phyloP scores from a whole-genome alignment of 2,797 vertebrate genomes.

The Myoxocephalus aenaeus region DNA sequence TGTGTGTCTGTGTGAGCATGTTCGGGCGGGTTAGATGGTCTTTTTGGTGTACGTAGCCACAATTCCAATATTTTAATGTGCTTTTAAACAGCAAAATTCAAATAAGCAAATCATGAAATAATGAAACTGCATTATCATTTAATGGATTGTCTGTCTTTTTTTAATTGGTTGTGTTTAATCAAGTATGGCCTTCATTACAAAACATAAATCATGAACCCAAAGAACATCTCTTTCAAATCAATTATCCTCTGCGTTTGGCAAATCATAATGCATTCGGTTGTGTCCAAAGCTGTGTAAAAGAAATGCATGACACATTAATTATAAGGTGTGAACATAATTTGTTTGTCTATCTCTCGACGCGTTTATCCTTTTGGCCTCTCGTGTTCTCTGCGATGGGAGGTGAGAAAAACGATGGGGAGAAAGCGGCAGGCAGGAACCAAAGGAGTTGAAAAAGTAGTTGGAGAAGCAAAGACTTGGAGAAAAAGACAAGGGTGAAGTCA shows the following conservation, averaged over 20 bases:
- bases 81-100: constrained; percentile 49
- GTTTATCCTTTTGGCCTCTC: constrained; percentile 2
- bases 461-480: background rate
- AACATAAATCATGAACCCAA: constrained; percentile 11
- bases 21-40: background rate
- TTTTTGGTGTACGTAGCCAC: constrained; percentile 10
- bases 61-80: constrained; percentile 27
- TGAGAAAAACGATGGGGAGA: background rate
- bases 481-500: constrained; percentile 5
- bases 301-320: constrained; percentile 15
- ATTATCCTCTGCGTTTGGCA: constrained; percentile 47
- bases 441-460: background rate
- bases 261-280: constrained; percentile 18
- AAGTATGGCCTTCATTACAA: constrained; percentile 23
- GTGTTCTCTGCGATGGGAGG: background rate
- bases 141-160: constrained; percentile 45
- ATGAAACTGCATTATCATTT: constrained; percentile 53
- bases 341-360: constrained; percentile 15
- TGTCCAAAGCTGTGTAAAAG: constrained; percentile 2
- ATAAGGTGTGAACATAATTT: constrained; percentile 9
- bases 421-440: constrained; percentile 12
- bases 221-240: constrained; percentile 36
- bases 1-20: constrained; percentile 1
- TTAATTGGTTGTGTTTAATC: constrained; percentile 55
- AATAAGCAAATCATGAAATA: constrained; percentile 43